Conservation (phyloP, 2,888 invertebrate species). For the Luperina testacea region DNA sequence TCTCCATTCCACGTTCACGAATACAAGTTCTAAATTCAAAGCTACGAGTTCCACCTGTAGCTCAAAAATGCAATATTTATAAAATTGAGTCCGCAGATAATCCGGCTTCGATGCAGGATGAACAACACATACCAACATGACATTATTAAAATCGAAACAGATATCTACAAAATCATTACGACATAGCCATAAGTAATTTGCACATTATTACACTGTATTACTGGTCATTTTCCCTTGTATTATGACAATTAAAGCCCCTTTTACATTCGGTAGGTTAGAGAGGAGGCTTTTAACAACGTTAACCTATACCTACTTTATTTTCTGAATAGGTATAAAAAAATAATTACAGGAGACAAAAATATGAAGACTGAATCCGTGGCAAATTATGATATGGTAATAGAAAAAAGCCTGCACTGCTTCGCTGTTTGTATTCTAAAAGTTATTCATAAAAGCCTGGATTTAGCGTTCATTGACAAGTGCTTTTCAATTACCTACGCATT, state of each 20-base stretch:
- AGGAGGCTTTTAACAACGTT: conserved; percentile 7
- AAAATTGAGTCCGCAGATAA: conserved; percentile 32
- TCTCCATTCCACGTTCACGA: conserved; percentile 41
- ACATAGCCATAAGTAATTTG: neutral
- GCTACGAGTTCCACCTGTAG: conserved; percentile 49
- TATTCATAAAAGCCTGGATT: conserved; percentile 5
- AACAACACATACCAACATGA: neutral
- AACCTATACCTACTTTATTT: conserved; percentile 1
- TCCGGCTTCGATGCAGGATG: conserved; percentile 5
- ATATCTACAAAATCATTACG: neutral
- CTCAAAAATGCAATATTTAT: conserved; percentile 44
- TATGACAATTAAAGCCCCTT: conserved; percentile 4
- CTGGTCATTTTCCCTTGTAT: neutral
- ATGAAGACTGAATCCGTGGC: neutral
- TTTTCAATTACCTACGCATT: conserved; percentile 14
- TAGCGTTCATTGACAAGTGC: neutral
- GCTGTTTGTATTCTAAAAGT: neutral
- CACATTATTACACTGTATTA: neutral
- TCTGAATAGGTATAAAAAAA: neutral
- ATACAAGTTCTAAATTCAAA: conserved; percentile 60
- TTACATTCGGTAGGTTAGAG: neutral
- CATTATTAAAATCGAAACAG: neutral
- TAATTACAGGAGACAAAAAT: neutral
- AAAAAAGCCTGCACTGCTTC: neutral
- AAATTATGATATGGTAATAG: neutral